phyloP scores from a whole-genome alignment of 2,113 vertebrate species.

The Datnioides undecimradiatus region DNA sequence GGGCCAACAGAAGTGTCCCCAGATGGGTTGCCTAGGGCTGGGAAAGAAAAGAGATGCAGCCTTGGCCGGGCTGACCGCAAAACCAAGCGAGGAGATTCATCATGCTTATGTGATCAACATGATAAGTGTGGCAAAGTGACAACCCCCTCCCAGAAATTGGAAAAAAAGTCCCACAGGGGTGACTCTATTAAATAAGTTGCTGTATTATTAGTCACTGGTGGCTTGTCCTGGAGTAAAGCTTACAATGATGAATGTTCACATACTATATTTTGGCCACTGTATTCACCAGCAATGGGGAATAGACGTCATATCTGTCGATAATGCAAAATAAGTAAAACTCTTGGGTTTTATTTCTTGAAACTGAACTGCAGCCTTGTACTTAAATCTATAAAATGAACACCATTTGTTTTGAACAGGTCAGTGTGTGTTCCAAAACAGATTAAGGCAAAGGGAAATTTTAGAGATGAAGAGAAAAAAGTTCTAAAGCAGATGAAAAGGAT shows the following conservation, averaged over 20 bases:
- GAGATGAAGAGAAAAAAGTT: neutral
- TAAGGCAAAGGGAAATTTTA: neutral
- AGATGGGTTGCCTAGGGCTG: constrained; percentile 80
- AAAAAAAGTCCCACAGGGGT: neutral
- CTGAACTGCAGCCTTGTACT: neutral
- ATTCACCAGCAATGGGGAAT: neutral
- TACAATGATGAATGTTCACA: constrained; percentile 24
- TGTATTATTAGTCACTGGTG: constrained; percentile 13
- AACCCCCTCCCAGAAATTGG: neutral
- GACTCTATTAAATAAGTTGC: constrained; percentile 14
- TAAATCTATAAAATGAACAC: neutral
- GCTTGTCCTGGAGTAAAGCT: constrained; percentile 32
- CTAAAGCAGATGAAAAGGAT: constrained; percentile 6
- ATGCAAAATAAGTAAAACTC: neutral
- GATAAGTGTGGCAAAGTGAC: constrained; percentile 39
- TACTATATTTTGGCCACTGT: neutral
- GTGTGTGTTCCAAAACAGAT: neutral
- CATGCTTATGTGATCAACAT: constrained; percentile 75
- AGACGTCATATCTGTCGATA: neutral
- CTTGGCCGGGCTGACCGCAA: constrained; percentile 51
- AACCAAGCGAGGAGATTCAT: constrained; percentile 69
- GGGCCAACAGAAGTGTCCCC: constrained; percentile 74
- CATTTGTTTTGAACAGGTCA: neutral
- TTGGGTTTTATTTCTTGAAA: neutral
- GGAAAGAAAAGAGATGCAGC: constrained; percentile 41